phyloP scores from a whole-genome alignment of 2,797 vertebrate species.

The Anguilla megastoma region DNA sequence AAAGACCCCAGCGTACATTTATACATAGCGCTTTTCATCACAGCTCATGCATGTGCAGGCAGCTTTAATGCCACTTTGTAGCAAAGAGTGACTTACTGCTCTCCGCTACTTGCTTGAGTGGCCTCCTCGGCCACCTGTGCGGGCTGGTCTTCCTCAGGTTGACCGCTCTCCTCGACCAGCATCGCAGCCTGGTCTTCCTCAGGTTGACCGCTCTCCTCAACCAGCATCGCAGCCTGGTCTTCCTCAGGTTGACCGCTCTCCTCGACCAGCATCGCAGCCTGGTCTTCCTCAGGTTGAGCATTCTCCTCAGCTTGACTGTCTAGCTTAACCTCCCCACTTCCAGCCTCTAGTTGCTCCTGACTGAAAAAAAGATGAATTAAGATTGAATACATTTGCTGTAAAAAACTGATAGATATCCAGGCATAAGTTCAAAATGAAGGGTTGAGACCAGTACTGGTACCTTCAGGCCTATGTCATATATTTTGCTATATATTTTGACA shows the following conservation, averaged over 20 bases:
- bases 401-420: not conserved
- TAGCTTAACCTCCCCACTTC: not conserved
- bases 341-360: not conserved
- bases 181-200: slow-evolving; percentile 64
- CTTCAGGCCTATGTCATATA: not conserved
- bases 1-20: slow-evolving; percentile 1
- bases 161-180: slow-evolving; percentile 51
- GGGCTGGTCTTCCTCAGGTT: no score
- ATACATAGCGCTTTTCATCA: slow-evolving; percentile 44
- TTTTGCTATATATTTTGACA: not conserved
- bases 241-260: slow-evolving; percentile 45
- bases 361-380: not conserved
- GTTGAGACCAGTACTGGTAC: not conserved
- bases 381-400: not conserved
- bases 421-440: not conserved
- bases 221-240: slow-evolving; percentile 32
- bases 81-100: slow-evolving; percentile 62
- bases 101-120: slow-evolving; percentile 51
- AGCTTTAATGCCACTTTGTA: not conserved
- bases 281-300: slow-evolving; percentile 42
- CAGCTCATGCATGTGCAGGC: not conserved
- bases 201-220: slow-evolving; percentile 55
- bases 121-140: slow-evolving; percentile 57
- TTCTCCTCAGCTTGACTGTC: slow-evolving; percentile 31
- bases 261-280: slow-evolving; percentile 56